A percentile compares a stretch with the other conserved stretches of the same genome.
phyloP scores from a whole-genome alignment of 2,113 vertebrate species.

The Sialia sialis region DNA sequence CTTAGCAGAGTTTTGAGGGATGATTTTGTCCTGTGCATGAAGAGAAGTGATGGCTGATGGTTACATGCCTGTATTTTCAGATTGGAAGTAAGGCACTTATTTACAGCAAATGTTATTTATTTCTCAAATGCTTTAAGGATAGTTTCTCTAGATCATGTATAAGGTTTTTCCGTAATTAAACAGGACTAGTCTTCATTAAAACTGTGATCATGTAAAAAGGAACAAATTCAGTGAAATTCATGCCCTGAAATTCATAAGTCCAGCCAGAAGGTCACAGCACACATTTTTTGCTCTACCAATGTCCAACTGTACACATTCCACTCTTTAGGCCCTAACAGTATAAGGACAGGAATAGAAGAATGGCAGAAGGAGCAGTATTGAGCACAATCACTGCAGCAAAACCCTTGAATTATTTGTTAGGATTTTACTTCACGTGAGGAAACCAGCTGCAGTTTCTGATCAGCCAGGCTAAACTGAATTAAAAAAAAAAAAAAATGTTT shows the following conservation, averaged over 20 bases:
- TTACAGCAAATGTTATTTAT: neutral
- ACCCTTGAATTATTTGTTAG: neutral
- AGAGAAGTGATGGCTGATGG: neutral
- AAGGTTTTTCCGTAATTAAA: neutral
- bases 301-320: neutral
- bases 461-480: neutral
- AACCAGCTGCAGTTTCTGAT: neutral
- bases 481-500: neutral
- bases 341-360: neutral
- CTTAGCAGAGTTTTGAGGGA: neutral
- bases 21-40: neutral
- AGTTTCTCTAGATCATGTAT: neutral
- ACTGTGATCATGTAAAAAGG: neutral
- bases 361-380: fast-evolving
- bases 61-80: neutral
- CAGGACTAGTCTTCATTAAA: neutral
- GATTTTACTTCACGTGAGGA: neutral
- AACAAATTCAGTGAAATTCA: neutral
- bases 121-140: neutral
- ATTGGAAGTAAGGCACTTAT: neutral
- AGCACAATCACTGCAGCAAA: neutral
- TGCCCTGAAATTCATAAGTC: neutral
- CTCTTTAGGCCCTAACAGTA: neutral
- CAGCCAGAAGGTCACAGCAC: neutral
- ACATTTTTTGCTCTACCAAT: neutral